phyloP scores from a whole-genome alignment of 2,888 invertebrate species.

The Sylvicola cinctus region DNA sequence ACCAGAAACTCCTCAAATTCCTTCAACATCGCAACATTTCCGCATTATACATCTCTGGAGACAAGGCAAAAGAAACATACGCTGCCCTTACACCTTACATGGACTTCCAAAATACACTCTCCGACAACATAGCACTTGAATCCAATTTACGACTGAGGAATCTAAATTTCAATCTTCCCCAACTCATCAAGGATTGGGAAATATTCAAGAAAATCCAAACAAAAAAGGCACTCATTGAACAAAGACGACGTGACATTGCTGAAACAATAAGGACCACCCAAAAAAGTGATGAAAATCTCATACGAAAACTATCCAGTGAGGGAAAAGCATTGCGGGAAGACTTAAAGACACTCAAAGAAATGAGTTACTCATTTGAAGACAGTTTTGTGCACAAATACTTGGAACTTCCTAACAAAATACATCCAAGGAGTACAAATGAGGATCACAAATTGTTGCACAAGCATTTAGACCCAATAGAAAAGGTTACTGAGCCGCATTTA shows the following conservation, averaged over 20 bases:
- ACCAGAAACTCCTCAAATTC: too few species aligned
- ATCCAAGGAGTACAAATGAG: slow-evolving; percentile 34
- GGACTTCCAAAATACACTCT: slow-evolving; percentile 37
- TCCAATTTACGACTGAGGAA: slow-evolving; percentile 34
- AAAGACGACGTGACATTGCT: slow-evolving; percentile 28
- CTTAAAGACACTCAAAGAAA: slow-evolving; percentile 37
- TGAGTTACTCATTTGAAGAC: slow-evolving; percentile 53
- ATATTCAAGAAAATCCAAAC: slow-evolving; percentile 34
- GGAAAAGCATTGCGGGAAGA: slow-evolving; percentile 35
- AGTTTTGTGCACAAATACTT: slow-evolving; percentile 39
- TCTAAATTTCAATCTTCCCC: slow-evolving; percentile 29
- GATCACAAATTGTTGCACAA: slow-evolving; percentile 1
- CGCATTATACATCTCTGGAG: slow-evolving; percentile 44
- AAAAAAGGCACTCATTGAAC: slow-evolving; percentile 30
- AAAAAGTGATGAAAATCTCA: slow-evolving; percentile 15
- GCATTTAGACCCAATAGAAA: slow-evolving; percentile 11
- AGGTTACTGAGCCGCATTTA: slow-evolving; percentile 14
- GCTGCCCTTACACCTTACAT: slow-evolving; percentile 44
- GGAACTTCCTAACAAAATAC: slow-evolving; percentile 47
- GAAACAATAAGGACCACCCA: slow-evolving; percentile 27
- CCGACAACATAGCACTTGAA: slow-evolving; percentile 28
- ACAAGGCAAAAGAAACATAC: slow-evolving; percentile 45
- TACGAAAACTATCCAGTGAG: slow-evolving; percentile 33
- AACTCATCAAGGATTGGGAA: slow-evolving; percentile 36
- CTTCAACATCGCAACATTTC: slow-evolving; percentile 12